These are phyloP conservation scores for Aphidius colemani DNA, from an alignment of 2,888 invertebrate species.

Conservation along the genomic window DNA sequence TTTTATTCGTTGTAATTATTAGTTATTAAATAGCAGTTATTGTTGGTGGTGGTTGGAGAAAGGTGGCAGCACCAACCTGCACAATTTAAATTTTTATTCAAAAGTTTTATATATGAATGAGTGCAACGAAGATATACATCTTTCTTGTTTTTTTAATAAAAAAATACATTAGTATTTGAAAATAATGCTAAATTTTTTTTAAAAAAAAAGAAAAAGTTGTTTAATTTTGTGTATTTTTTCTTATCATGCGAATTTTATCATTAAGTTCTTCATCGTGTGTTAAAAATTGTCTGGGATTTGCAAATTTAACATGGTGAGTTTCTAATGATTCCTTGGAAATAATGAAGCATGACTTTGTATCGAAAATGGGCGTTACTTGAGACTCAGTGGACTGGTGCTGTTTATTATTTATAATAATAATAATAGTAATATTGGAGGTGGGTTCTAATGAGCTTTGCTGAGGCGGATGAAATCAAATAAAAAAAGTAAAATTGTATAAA, in stretches of 20 bases:
- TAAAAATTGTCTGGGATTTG: not conserved
- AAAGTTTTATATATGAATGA: not conserved
- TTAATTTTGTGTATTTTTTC: not conserved
- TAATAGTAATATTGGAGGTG: conserved; percentile 38
- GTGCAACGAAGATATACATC: conserved; percentile 3
- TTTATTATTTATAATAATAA: conserved; percentile 24
- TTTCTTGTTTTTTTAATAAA: no score
- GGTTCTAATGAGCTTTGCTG: conserved; percentile 47
- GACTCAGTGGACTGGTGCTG: conserved; percentile 24
- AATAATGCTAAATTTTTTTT: no score
- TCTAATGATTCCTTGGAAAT: conserved; percentile 55
- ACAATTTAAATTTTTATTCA: conserved; percentile 21
- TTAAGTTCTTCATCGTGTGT: not conserved
- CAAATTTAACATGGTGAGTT: conserved; percentile 37
- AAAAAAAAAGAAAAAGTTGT: conserved; percentile 5
- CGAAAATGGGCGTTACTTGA: conserved; percentile 49
- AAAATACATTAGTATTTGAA: no score
- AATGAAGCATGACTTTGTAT: conserved; percentile 54
- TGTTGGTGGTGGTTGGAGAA: not conserved
- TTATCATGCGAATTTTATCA: not conserved
- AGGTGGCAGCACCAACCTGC: conserved; percentile 52
- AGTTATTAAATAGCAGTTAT: no score
- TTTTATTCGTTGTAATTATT: no score
- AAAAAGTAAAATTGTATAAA: no score
- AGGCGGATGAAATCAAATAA: conserved; percentile 13